These are phyloP conservation scores for Patella caerulea DNA, from an alignment of 2,888 invertebrate species.

Conservation along the genomic window DNA sequence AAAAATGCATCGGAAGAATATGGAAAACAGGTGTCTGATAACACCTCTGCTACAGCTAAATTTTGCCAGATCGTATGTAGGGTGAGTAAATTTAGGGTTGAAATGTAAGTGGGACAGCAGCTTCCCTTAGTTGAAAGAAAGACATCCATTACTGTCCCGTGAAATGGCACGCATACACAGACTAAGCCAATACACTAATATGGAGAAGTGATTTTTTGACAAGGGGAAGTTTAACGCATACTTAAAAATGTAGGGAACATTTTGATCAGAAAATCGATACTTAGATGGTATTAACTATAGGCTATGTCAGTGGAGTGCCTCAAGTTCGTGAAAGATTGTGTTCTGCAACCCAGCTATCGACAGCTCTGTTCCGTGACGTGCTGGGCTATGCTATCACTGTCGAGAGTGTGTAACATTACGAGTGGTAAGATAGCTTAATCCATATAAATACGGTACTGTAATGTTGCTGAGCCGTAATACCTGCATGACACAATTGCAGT, in stretches of 20 bases:
- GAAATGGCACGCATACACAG: constrained; percentile 47
- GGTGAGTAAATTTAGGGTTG: constrained; percentile 24
- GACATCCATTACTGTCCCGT: constrained; percentile 43
- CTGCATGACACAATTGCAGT: too few relatives aligned
- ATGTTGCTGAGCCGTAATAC: too few relatives aligned
- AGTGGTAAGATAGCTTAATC: too few relatives aligned
- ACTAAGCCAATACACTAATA: background rate
- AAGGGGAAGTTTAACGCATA: constrained; percentile 12
- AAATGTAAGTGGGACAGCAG: constrained; percentile 16
- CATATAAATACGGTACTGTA: too few relatives aligned
- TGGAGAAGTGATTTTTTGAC: background rate
- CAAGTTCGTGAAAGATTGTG: too few relatives aligned
- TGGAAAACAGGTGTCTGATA: constrained; percentile 26
- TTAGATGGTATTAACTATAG: too few relatives aligned
- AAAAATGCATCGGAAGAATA: constrained; percentile 55
- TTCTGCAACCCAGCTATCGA: too few relatives aligned
- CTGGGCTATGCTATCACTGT: too few relatives aligned
- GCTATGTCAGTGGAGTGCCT: too few relatives aligned
- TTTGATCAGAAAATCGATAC: too few relatives aligned
- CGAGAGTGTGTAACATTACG: too few relatives aligned
- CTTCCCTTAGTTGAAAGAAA: constrained; percentile 13
- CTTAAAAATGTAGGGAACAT: background rate
- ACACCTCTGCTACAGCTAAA: constrained; percentile 25
- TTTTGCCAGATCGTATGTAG: constrained; percentile 33
- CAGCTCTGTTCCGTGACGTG: too few relatives aligned